Conservation (phyloP, 2,113 vertebrate genomes). For the Eolophus roseicapilla region DNA sequence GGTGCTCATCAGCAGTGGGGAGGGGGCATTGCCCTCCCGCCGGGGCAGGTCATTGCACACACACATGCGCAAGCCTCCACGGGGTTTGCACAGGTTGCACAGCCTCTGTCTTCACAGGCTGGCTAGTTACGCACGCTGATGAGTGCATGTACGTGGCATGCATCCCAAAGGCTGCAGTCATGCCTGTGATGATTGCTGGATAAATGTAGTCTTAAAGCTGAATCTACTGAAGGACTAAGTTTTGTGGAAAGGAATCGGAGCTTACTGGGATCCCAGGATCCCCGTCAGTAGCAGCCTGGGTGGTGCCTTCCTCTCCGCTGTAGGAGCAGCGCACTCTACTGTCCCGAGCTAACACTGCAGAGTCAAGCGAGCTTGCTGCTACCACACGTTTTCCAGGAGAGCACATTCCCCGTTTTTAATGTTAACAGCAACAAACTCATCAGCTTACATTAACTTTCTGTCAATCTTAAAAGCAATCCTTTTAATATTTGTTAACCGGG, state of each 20-base stretch:
- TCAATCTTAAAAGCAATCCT: background rate
- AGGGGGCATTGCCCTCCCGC: background rate
- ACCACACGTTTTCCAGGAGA: rapidly evolving
- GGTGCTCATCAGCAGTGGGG: background rate
- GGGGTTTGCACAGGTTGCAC: background rate
- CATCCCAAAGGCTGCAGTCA: background rate
- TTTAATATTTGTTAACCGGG: background rate
- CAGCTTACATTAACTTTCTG: background rate
- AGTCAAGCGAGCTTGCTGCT: background rate
- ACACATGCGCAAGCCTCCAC: rapidly evolving
- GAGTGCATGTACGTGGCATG: rapidly evolving
- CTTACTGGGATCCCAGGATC: background rate
- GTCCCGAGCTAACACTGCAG: background rate
- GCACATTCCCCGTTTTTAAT: background rate
- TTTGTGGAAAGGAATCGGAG: background rate
- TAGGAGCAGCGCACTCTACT: constrained; percentile 47
- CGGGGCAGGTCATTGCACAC: rapidly evolving
- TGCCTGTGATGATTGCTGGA: background rate
- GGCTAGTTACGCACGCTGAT: rapidly evolving
- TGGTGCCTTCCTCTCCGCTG: background rate
- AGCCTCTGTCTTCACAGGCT: background rate
- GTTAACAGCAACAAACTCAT: background rate
- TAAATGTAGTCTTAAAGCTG: background rate
- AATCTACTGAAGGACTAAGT: background rate
- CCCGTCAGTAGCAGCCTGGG: background rate